Evolutionary conservation across 2,113 vertebrate species (phyloP).

Genomic region (Parus major): DNA sequence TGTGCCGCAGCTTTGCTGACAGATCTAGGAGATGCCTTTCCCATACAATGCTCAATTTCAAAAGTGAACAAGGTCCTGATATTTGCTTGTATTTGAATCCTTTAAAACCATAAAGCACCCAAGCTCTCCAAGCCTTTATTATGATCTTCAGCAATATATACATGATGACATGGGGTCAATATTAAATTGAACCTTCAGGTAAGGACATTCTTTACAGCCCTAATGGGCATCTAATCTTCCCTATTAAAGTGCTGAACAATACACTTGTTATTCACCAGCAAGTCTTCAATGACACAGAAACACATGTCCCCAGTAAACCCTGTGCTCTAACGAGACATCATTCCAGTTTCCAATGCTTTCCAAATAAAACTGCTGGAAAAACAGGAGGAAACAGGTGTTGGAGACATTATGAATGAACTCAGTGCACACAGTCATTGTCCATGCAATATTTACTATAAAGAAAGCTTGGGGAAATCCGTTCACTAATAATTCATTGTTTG

Average conservation of each 20-base stretch:
- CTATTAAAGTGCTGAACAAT: background rate
- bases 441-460: slow-evolving; percentile 54
- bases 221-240: background rate
- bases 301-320: slow-evolving; percentile 36
- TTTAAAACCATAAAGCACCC: background rate
- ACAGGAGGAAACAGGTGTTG: slow-evolving; percentile 82
- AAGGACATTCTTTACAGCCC: background rate
- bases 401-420: slow-evolving; percentile 72
- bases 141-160: background rate
- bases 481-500: slow-evolving; percentile 68
- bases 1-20: background rate
- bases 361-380: slow-evolving; percentile 48
- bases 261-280: slow-evolving; percentile 7
- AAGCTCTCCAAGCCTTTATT: background rate
- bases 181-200: background rate
- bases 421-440: slow-evolving; percentile 22
- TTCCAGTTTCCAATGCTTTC: background rate
- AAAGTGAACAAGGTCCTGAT: background rate
- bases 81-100: background rate
- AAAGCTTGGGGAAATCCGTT: slow-evolving; percentile 70
- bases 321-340: slow-evolving; percentile 53
- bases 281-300: slow-evolving; percentile 53
- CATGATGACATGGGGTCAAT: background rate
- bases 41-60: background rate
- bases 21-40: background rate